Evolutionary conservation across 2,797 vertebrate species (phyloP).

Genomic region (Thamnophis elegans): DNA sequence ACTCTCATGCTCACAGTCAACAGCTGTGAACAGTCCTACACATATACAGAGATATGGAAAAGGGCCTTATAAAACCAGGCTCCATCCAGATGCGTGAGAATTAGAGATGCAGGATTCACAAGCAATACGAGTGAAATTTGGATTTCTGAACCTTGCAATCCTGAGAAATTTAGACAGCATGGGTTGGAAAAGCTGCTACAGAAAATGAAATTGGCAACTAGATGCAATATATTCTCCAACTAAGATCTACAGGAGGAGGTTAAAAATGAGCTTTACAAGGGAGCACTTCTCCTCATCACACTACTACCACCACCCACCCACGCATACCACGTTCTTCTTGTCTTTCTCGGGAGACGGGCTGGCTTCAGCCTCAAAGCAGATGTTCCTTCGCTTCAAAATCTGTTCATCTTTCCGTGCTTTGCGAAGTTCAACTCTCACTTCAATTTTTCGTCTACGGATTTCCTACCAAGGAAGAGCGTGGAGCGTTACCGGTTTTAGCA

Average conservation of each 20-base stretch:
- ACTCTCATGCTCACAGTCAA: neutral
- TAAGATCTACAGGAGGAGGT: neutral
- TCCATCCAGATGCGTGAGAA: neutral
- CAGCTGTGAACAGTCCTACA: neutral
- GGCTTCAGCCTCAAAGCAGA: conserved; percentile 50
- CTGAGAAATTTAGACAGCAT: neutral
- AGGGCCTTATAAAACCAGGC: neutral
- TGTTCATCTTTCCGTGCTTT: conserved; percentile 86
- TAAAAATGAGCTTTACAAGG: neutral
- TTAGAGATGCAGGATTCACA: neutral
- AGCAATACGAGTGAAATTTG: neutral
- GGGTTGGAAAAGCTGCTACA: neutral
- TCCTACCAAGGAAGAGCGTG: conserved; percentile 62
- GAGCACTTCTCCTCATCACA: neutral
- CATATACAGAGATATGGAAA: neutral
- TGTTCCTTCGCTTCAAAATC: conserved; percentile 83
- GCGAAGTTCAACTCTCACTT: conserved; percentile 78
- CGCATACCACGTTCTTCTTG: neutral
- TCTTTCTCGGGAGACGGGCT: neutral
- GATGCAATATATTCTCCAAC: neutral
- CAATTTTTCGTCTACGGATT: conserved; percentile 77
- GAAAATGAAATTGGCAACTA: neutral
- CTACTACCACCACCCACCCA: neutral
- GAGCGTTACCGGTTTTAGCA: neutral
- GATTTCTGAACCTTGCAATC: neutral